Evolutionary conservation across 2,888 invertebrate species (phyloP).

Genomic region (Campoplex nolae): DNA sequence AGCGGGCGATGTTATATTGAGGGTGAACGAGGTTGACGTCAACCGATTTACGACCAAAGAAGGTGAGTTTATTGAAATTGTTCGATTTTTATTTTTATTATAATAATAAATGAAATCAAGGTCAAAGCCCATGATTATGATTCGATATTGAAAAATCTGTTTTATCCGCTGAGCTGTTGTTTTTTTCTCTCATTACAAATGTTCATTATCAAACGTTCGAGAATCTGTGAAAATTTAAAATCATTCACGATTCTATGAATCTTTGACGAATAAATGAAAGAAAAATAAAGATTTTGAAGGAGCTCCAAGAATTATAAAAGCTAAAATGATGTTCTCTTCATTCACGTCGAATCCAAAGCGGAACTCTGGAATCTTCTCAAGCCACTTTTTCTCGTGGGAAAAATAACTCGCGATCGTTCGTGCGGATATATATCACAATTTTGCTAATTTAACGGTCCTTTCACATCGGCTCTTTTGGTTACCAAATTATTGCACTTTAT

Average conservation of each 20-base stretch:
- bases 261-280: neutral
- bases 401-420: constrained; percentile 60
- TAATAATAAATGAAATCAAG: neutral
- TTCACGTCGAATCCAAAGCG: constrained; percentile 11
- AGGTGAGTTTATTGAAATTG: constrained; percentile 87
- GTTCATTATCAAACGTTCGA: neutral
- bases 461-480: constrained; percentile 43
- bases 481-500: constrained; percentile 43
- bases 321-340: neutral
- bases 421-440: constrained; percentile 47
- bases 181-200: neutral
- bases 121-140: neutral
- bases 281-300: neutral
- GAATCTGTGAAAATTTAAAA: neutral
- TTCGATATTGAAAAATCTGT: neutral
- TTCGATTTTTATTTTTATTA: neutral
- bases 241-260: neutral
- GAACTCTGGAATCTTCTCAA: constrained; percentile 30
- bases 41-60: constrained; percentile 96
- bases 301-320: neutral
- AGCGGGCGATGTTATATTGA: constrained; percentile 96
- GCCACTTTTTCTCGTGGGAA: constrained; percentile 42
- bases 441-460: constrained; percentile 40
- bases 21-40: constrained; percentile 97
- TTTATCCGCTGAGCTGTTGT: neutral